Evolutionary conservation across 2,113 vertebrate genomes (phyloP).

Genomic region (Eulacestoma nigropectus): DNA sequence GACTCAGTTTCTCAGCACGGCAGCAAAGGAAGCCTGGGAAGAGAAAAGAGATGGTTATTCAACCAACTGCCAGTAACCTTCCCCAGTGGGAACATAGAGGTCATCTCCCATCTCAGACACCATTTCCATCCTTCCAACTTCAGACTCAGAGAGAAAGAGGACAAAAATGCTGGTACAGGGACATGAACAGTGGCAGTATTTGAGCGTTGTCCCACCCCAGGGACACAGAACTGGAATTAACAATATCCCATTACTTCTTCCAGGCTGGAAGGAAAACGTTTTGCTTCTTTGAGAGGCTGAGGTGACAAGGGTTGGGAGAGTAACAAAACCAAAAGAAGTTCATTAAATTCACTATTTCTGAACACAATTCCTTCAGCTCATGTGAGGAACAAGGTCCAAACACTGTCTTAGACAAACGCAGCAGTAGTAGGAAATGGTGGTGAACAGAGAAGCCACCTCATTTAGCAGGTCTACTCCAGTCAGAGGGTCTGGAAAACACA

Average conservation of each 20-base stretch:
- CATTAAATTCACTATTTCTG: neutral
- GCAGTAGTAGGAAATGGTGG: neutral
- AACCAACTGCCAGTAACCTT: neutral
- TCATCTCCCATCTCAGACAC: neutral
- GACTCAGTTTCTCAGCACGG: fast-evolving
- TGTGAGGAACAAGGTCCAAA: neutral
- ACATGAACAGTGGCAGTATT: neutral
- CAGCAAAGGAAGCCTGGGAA: neutral
- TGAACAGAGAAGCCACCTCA: neutral
- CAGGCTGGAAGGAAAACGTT: neutral
- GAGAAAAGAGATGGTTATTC: neutral
- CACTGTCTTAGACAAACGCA: fast-evolving
- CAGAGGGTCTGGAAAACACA: neutral
- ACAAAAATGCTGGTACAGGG: neutral
- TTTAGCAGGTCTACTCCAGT: neutral
- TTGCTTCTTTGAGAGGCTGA: neutral
- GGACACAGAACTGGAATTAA: neutral
- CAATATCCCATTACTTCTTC: neutral
- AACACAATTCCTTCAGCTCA: neutral
- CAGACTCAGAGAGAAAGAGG: neutral
- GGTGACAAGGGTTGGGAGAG: neutral
- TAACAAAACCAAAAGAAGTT: neutral
- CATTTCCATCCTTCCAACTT: neutral
- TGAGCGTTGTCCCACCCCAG: neutral
- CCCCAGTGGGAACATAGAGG: neutral